Percentiles rank a stretch among this genome's conserved stretches.
phyloP scores from a whole-genome alignment of 1,140 invertebrate genomes.

The Carcinoscorpius rotundicauda region DNA sequence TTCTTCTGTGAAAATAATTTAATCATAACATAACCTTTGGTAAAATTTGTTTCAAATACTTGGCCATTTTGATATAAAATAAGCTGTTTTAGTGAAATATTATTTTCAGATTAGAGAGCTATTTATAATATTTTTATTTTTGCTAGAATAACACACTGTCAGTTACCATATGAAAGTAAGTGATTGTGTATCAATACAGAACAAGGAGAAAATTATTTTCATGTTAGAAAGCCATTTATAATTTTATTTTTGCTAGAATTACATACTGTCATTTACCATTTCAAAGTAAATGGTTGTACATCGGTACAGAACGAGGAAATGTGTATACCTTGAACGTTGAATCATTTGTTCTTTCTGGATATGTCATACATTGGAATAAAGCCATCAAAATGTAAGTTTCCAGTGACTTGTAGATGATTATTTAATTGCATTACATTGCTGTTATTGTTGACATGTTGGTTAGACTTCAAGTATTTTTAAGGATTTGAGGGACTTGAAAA shows the following conservation, averaged over 20 bases:
- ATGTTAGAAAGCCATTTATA: neutral
- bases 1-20: no score
- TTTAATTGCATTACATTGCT: no score
- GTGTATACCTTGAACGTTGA: slow-evolving; percentile 95
- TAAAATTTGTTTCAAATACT: no score
- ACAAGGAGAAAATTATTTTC: neutral
- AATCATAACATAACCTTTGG: no score
- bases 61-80: slow-evolving; percentile 17
- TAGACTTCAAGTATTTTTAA: no score
- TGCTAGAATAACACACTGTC: neutral
- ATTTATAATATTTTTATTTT: neutral
- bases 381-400: slow-evolving; percentile 95
- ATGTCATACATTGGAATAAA: slow-evolving; percentile 99
- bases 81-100: slow-evolving; percentile 5
- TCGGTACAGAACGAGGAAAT: slow-evolving; percentile 95
- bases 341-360: slow-evolving; percentile 88
- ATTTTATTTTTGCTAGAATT: slow-evolving; percentile 1
- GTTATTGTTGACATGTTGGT: no score
- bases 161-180: neutral
- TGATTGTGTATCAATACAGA: neutral
- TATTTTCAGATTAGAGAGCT: slow-evolving; percentile 2
- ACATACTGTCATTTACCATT: neutral
- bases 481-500: no score
- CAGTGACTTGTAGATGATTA: neutral
- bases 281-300: slow-evolving; percentile 80